These are phyloP conservation scores for Tipula helvola DNA, from an alignment of 2,888 invertebrate species.

Conservation along the genomic window DNA sequence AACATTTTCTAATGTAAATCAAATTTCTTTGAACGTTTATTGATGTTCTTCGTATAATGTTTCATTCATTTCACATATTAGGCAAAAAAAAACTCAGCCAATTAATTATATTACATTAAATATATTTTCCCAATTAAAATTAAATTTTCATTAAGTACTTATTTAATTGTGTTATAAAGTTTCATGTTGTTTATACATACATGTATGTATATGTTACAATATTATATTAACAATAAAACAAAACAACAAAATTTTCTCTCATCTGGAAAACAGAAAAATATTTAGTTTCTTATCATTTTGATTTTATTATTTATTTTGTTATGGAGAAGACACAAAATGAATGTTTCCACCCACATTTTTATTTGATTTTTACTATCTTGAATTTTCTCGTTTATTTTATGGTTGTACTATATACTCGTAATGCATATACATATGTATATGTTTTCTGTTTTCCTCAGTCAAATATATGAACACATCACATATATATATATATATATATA, in stretches of 20 bases:
- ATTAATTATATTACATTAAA: not conserved
- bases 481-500: not conserved
- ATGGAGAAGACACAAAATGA: not conserved
- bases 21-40: too few species aligned
- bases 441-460: not conserved
- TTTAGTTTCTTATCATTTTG: not conserved
- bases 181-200: not conserved
- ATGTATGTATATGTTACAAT: not conserved
- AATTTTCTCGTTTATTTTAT: not conserved
- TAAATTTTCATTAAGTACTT: constrained; percentile 4
- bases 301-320: not conserved
- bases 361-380: not conserved
- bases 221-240: not conserved
- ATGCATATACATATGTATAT: not conserved
- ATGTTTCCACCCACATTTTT: not conserved
- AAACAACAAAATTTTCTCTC: not conserved
- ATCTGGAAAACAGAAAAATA: not conserved
- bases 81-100: not conserved
- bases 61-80: not conserved
- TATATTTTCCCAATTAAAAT: not conserved
- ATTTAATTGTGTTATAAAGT: not conserved
- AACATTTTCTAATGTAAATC: not conserved
- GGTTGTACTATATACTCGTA: not conserved
- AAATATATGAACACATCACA: not conserved
- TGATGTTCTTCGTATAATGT: too few species aligned